These are phyloP conservation scores for Falco cherrug DNA, from an alignment of 2,797 vertebrate genomes.

Conservation along the genomic window DNA sequence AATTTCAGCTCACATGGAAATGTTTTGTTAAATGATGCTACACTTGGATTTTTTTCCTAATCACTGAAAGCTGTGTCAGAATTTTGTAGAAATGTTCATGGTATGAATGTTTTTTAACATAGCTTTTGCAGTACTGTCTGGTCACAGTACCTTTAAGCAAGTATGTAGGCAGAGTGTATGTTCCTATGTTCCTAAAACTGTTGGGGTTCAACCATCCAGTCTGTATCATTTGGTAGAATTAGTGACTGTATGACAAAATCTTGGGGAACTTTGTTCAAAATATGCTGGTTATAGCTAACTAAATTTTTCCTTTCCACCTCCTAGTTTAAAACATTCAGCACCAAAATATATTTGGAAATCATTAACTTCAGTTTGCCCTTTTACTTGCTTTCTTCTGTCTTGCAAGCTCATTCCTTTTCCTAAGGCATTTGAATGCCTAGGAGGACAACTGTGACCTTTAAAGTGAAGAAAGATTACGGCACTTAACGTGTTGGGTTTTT, in stretches of 20 bases:
- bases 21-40: not conserved
- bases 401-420: not conserved
- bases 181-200: not conserved
- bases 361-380: not conserved
- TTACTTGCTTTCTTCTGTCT: constrained; percentile 19
- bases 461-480: constrained; percentile 8
- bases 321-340: not conserved
- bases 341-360: constrained; percentile 28
- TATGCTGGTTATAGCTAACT: not conserved
- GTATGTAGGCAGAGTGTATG: not conserved
- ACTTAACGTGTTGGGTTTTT: not conserved
- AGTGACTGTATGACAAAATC: not conserved
- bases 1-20: not conserved
- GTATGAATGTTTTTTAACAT: not conserved
- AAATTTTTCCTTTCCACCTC: not conserved
- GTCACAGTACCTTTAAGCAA: not conserved
- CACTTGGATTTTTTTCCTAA: not conserved
- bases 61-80: not conserved
- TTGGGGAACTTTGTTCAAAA: not conserved
- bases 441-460: constrained; percentile 37
- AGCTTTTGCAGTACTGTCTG: not conserved
- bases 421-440: not conserved
- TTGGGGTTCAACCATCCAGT: not conserved
- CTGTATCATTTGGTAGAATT: not conserved
- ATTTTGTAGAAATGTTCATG: not conserved